Conservation (phyloP, 1,140 invertebrate species). For the Latrodectus geometricus region DNA sequence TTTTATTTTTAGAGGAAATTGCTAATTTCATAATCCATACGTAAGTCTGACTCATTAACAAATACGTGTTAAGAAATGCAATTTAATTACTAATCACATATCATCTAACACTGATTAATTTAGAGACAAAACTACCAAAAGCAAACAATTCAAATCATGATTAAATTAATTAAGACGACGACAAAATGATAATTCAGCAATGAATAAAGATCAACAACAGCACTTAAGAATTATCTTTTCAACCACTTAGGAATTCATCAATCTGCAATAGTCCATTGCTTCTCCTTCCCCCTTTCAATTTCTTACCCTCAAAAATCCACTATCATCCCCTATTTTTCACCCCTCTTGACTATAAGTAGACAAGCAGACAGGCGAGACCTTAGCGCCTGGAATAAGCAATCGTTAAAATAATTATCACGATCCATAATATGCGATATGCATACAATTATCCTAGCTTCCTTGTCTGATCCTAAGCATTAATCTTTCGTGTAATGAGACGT, state of each 20-base stretch:
- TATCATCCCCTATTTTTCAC: background rate
- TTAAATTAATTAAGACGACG: too few relatives aligned
- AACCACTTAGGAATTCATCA: background rate
- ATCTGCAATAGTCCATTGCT: background rate
- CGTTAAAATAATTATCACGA: slow-evolving; percentile 59
- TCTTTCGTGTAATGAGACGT: slow-evolving; percentile 54
- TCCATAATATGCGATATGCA: slow-evolving; percentile 60
- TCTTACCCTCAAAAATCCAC: slow-evolving; percentile 2
- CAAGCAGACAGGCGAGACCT: slow-evolving; percentile 15
- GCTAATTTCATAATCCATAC: too few relatives aligned
- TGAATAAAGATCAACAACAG: too few relatives aligned
- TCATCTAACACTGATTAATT: too few relatives aligned
- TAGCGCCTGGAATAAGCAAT: slow-evolving; percentile 52
- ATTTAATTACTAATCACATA: too few relatives aligned
- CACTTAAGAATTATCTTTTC: background rate
- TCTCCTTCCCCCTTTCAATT: background rate
- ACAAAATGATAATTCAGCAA: too few relatives aligned
- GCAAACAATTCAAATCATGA: too few relatives aligned
- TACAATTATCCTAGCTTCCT: slow-evolving; percentile 52
- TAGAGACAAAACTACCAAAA: too few relatives aligned
- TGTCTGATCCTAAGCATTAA: slow-evolving; percentile 52
- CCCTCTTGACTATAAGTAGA: background rate
- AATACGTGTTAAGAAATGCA: too few relatives aligned
- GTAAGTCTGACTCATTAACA: too few relatives aligned
- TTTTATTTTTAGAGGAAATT: too few relatives aligned